Evolutionary conservation across 2,888 invertebrate species (phyloP).

Genomic region (Temnothorax ravouxi): DNA sequence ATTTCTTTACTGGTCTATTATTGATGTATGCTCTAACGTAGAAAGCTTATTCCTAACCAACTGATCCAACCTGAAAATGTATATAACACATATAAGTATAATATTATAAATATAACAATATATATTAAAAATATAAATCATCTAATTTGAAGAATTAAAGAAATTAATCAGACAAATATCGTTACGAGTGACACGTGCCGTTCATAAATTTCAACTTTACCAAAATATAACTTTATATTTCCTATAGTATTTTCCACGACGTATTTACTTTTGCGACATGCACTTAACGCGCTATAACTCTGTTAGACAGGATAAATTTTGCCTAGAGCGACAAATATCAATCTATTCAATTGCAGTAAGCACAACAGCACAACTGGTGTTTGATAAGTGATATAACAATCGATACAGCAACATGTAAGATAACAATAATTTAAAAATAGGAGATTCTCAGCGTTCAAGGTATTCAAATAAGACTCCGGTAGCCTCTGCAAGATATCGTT

Average conservation of each 20-base stretch:
- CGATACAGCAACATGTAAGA: background rate
- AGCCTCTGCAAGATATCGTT: background rate
- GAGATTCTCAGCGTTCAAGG: background rate
- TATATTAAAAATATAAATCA: background rate
- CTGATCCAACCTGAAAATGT: slow-evolving; percentile 24
- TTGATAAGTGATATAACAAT: background rate
- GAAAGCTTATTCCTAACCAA: slow-evolving; percentile 16
- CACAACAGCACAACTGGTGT: background rate
- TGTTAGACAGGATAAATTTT: slow-evolving; percentile 6
- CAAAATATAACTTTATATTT: background rate
- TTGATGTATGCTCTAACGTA: slow-evolving; percentile 10
- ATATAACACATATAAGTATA: background rate
- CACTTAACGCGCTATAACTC: background rate
- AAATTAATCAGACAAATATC: background rate
- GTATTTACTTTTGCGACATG: background rate
- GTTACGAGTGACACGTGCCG: background rate
- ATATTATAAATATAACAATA: background rate
- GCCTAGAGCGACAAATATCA: background rate
- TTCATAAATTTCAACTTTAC: background rate
- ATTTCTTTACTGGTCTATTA: slow-evolving; percentile 16
- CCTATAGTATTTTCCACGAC: background rate
- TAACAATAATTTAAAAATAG: background rate
- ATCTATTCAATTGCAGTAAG: background rate
- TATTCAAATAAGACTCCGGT: background rate
- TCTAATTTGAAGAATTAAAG: background rate